Conservation (phyloP, 2,888 invertebrate species). For the Cephus rjabovi region DNA sequence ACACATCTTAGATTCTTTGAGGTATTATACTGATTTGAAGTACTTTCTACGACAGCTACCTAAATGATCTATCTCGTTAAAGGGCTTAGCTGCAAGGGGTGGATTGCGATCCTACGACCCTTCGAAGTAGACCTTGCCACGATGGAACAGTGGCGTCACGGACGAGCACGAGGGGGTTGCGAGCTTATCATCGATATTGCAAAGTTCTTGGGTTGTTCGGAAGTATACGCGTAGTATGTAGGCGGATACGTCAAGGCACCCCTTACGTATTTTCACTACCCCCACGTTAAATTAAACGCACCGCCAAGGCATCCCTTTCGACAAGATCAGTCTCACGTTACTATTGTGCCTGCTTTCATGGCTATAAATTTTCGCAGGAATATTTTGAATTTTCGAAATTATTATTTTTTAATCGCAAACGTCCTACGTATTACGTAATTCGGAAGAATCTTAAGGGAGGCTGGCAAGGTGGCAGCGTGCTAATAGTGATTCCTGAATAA, state of each 20-base stretch:
- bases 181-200: slow-evolving; percentile 61
- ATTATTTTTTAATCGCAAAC: not conserved
- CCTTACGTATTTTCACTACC: not conserved
- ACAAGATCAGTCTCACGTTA: not conserved
- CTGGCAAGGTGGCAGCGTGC: not conserved
- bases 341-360: not conserved
- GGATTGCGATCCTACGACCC: slow-evolving; percentile 40
- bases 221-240: not conserved
- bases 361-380: not conserved
- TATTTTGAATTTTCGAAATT: not conserved
- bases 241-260: not conserved
- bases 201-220: slow-evolving; percentile 35
- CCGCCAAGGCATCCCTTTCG: not conserved
- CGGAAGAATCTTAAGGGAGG: not conserved
- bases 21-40: not conserved
- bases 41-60: not conserved
- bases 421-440: not conserved
- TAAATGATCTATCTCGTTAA: slow-evolving; percentile 59
- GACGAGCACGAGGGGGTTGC: slow-evolving; percentile 51
- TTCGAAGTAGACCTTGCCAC: slow-evolving; percentile 41
- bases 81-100: slow-evolving; percentile 51
- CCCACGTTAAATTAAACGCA: slow-evolving; percentile 2
- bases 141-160: slow-evolving; percentile 53
- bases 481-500: not conserved
- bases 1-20: not conserved